Conservation (phyloP, 2,888 invertebrate species). For the Tribolium freemani region DNA sequence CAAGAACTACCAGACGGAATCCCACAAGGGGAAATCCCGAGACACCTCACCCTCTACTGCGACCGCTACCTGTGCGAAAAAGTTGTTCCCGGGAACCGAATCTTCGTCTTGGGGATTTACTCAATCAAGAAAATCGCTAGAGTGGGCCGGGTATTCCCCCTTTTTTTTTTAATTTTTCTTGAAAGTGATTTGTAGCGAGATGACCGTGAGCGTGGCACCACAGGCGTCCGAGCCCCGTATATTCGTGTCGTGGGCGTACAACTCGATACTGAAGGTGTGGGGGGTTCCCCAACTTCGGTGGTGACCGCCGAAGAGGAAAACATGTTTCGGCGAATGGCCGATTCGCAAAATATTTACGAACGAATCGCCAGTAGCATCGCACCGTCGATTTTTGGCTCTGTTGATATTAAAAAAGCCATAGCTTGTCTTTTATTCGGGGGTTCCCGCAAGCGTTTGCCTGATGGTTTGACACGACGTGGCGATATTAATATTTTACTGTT, state of each 20-base stretch:
- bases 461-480: conserved; percentile 94
- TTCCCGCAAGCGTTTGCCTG: conserved; percentile 89
- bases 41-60: conserved; percentile 94
- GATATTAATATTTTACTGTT: conserved; percentile 96
- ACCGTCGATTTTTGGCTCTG: conserved; percentile 95
- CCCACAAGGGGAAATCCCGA: conserved; percentile 97
- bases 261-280: conserved; percentile 85
- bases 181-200: conserved; percentile 70
- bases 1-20: conserved; percentile 96
- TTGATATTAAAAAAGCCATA: conserved; percentile 97
- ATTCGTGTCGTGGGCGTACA: conserved; percentile 94
- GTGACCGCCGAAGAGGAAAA: conserved; percentile 83
- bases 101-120: conserved; percentile 94
- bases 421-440: conserved; percentile 96
- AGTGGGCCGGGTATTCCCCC: conserved; percentile 70
- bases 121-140: conserved; percentile 92
- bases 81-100: conserved; percentile 96
- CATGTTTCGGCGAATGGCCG: conserved; percentile 86
- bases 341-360: conserved; percentile 89
- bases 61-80: conserved; percentile 95
- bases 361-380: conserved; percentile 92
- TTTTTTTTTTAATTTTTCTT: not conserved
- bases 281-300: conserved; percentile 72
- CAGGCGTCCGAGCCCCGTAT: conserved; percentile 95
- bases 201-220: conserved; percentile 82